Conservation (phyloP, 2,797 vertebrate species). For the Labeo calbasu region DNA sequence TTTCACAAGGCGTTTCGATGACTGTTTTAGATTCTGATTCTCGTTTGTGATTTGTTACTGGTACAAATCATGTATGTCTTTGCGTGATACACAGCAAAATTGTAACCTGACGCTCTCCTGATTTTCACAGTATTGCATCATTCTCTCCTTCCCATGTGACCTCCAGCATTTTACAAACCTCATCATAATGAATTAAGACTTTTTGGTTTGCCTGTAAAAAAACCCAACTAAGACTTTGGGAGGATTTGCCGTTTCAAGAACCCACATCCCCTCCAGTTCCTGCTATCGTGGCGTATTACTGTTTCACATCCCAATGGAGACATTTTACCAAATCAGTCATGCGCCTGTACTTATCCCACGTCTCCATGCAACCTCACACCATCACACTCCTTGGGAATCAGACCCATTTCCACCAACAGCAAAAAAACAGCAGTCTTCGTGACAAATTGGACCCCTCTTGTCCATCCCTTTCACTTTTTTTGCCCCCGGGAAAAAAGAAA, state of each 20-base stretch:
- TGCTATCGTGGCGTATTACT: constrained; percentile 5
- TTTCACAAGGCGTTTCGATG: background rate
- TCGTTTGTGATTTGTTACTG: constrained; percentile 3
- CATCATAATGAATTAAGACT: constrained; percentile 46
- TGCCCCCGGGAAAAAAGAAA: background rate
- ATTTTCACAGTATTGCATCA: constrained; percentile 61
- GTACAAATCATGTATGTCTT: constrained; percentile 30
- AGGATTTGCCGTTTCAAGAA: constrained; percentile 14
- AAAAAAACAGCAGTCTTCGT: background rate
- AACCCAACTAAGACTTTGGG: background rate
- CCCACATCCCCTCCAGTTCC: background rate
- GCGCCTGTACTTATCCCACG: constrained; percentile 11
- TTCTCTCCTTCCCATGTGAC: constrained; percentile 42
- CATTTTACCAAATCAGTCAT: constrained; percentile 8
- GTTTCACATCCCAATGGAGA: constrained; percentile 7
- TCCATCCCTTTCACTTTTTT: constrained; percentile 24
- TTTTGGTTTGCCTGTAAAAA: constrained; percentile 23
- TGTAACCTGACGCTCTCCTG: constrained; percentile 40
- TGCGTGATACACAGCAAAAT: constrained; percentile 25
- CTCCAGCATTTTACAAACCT: constrained; percentile 43
- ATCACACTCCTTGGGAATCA: constrained; percentile 1
- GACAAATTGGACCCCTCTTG: background rate
- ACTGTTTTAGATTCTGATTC: background rate
- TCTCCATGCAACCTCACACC: constrained; percentile 17
- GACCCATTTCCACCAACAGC: background rate